These are phyloP conservation scores for Ictalurus furcatus DNA, from an alignment of 2,113 vertebrate species.

Conservation along the genomic window DNA sequence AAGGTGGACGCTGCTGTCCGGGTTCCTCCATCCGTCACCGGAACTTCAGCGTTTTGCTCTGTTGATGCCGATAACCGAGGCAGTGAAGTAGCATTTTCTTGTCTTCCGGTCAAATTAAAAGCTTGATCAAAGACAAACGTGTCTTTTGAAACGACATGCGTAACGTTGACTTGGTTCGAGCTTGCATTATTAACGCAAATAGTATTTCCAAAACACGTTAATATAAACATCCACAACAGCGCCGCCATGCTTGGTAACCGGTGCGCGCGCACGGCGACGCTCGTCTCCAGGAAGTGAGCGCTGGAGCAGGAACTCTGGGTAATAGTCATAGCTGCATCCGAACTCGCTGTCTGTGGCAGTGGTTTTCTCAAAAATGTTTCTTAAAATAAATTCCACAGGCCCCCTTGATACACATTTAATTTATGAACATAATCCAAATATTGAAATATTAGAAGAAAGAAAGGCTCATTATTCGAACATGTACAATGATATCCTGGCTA, in stretches of 20 bases:
- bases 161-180: background rate
- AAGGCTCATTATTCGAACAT: no score
- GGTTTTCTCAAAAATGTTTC: background rate
- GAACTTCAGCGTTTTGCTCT: background rate
- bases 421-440: background rate
- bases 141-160: slow-evolving; percentile 20
- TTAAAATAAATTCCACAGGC: background rate
- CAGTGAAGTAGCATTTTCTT: background rate
- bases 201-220: background rate
- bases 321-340: background rate
- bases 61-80: background rate
- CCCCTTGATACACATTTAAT: background rate
- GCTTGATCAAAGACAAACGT: background rate
- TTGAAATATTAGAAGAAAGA: background rate
- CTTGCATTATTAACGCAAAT: background rate
- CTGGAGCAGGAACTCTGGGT: slow-evolving; percentile 38
- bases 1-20: background rate
- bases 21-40: background rate
- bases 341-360: background rate
- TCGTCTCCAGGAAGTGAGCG: slow-evolving; percentile 46
- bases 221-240: background rate
- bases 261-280: background rate
- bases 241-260: slow-evolving; percentile 50
- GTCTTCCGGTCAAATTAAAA: slow-evolving; percentile 13
- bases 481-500: no score